Evolutionary conservation across 2,888 invertebrate species (phyloP), one percentile per base, ranked within the genome.

Genomic region (Diarsia dahlii): DNA sequence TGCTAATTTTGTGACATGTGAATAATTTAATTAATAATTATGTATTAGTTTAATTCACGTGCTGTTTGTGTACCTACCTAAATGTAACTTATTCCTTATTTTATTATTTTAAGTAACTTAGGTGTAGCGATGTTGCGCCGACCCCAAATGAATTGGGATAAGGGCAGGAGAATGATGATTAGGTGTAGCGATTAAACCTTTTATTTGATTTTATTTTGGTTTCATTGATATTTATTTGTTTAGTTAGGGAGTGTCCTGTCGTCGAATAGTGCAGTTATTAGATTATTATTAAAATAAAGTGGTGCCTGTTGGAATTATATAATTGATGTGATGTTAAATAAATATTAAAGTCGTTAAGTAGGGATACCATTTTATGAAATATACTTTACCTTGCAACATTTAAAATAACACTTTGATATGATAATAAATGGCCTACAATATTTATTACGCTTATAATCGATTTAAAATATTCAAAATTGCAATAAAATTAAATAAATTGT

Each of bases 181-280:
- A 85, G 70, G 50, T 81, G 72, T 88, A 86, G 72, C 39, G 56
- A 87, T 82, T 85, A 87, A 87, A 87, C 71, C n/a, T 65, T 75
- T 77, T 80, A 78, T 82, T 85, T 72, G 58, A 64, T 63, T 68
- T 67, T 74, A 39, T 68, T 68, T 80, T 80, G 3, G 39, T 79
- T 78, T 77, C n/a, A 45, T 78, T 77, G n/a, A n/a, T n/a, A n/a
- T 71, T 82, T 63, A 45, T 63, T 45, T 13, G 39, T 62, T 63
- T 13, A 10, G 45, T 63, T n/a, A 15, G 13, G 45, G 45, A 63
- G 45, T 15, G n/a, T 2, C 8, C n/a, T n/a, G n/a, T n/a, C n/a
- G 39, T 39, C 12, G 39, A 6, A 39, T 39, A 45, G 62, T n/a
- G 45, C n/a, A 45, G 62, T 63, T n/a, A 54, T 10, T 60, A 13